Evolutionary conservation across 2,113 vertebrate species (phyloP).

Genomic region (Prolemur simus): DNA sequence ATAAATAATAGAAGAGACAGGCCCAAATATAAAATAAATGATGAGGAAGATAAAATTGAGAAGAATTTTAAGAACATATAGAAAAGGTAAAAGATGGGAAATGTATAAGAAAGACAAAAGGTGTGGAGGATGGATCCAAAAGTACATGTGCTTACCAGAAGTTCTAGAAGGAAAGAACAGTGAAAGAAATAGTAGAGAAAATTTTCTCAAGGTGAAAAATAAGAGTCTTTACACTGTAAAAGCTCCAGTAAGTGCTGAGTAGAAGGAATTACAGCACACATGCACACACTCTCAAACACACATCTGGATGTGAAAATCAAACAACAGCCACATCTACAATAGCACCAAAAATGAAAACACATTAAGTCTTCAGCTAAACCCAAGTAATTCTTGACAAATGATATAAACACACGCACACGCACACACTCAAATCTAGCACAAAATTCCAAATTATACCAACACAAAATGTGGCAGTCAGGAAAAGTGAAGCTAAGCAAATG

Average conservation of each 20-base stretch:
- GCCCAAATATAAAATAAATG: background rate
- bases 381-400: background rate
- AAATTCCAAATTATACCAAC: background rate
- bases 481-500: background rate
- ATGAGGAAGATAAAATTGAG: background rate
- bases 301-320: background rate
- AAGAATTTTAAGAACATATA: background rate
- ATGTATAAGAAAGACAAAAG: background rate
- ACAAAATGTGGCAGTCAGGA: background rate
- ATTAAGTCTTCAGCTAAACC: background rate
- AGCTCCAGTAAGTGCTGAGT: background rate
- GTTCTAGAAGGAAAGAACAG: background rate
- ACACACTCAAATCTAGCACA: background rate
- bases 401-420: background rate
- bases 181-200: background rate
- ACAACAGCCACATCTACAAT: background rate
- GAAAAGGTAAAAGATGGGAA: background rate
- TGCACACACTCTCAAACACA: background rate
- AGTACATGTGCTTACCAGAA: background rate
- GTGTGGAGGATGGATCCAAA: background rate
- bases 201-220: background rate
- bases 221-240: background rate
- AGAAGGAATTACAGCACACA: background rate
- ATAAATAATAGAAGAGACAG: background rate
- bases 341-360: background rate